Conservation (phyloP, 2,797 vertebrate species). For the Alosa sapidissima region DNA sequence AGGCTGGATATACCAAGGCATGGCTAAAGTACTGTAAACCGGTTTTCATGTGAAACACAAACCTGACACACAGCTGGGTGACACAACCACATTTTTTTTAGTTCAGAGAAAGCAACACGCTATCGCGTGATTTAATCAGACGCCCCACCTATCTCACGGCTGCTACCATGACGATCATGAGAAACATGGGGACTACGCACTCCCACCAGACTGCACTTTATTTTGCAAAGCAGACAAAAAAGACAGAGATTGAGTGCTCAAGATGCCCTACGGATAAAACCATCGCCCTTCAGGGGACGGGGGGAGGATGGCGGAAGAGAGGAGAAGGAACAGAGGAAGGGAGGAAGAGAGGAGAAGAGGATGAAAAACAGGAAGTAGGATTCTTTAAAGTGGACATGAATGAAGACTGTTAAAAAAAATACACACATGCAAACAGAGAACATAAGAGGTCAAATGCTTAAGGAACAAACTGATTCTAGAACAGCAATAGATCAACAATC, state of each 20-base stretch:
- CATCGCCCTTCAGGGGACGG: neutral
- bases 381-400: neutral
- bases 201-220: neutral
- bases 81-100: slow-evolving; percentile 24
- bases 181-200: neutral
- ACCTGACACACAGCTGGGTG: slow-evolving; percentile 24
- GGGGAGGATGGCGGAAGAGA: neutral
- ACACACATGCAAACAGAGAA: neutral
- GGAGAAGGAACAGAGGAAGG: neutral
- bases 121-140: slow-evolving; percentile 26
- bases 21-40: slow-evolving; percentile 31
- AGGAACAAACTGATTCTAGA: neutral
- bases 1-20: slow-evolving; percentile 15
- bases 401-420: neutral
- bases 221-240: neutral
- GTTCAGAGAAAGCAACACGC: neutral
- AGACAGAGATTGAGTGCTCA: neutral
- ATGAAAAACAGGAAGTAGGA: neutral
- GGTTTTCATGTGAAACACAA: slow-evolving; percentile 41
- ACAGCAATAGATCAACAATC: neutral
- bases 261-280: neutral
- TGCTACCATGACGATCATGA: neutral
- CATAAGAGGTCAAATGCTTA: neutral
- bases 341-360: neutral
- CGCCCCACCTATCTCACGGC: neutral